Conservation (phyloP, 2,113 vertebrate genomes). For the Oenanthe oenanthe region DNA sequence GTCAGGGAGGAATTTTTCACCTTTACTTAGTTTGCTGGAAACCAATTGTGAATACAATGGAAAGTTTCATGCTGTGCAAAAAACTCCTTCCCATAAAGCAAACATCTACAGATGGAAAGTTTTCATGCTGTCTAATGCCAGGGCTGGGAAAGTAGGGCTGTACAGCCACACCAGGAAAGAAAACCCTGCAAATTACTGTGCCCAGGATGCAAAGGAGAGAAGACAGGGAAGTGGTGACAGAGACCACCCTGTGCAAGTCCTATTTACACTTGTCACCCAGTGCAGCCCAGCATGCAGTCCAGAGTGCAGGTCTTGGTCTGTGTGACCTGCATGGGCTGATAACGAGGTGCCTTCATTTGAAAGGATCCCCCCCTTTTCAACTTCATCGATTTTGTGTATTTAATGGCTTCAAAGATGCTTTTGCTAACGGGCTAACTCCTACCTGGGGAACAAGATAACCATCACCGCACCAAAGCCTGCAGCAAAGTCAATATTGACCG, state of each 20-base stretch:
- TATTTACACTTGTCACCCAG: not conserved
- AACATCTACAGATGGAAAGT: constrained; percentile 7
- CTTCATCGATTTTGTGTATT: not conserved
- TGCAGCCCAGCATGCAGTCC: not conserved
- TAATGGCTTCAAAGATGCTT: constrained; percentile 32
- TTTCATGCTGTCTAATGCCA: not conserved
- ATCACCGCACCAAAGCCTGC: not conserved
- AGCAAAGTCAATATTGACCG: constrained; percentile 58
- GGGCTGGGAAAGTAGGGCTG: not conserved
- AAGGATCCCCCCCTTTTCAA: not conserved
- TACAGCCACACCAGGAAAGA: not conserved
- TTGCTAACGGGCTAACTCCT: not conserved
- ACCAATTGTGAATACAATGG: not conserved
- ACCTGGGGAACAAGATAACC: not conserved
- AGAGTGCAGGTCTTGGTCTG: not conserved
- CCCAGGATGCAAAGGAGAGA: not conserved
- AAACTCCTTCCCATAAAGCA: constrained; percentile 39
- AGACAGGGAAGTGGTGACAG: not conserved
- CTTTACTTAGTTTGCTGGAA: not conserved
- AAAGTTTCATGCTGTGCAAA: constrained; percentile 26
- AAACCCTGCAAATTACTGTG: not conserved
- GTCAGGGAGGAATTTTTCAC: not conserved
- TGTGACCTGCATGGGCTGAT: not conserved
- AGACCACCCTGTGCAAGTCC: not conserved
- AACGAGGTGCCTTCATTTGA: not conserved